phyloP scores from a whole-genome alignment of 37 sponge, comb jelly and placozoan genomes.

The Geodia barretti region DNA sequence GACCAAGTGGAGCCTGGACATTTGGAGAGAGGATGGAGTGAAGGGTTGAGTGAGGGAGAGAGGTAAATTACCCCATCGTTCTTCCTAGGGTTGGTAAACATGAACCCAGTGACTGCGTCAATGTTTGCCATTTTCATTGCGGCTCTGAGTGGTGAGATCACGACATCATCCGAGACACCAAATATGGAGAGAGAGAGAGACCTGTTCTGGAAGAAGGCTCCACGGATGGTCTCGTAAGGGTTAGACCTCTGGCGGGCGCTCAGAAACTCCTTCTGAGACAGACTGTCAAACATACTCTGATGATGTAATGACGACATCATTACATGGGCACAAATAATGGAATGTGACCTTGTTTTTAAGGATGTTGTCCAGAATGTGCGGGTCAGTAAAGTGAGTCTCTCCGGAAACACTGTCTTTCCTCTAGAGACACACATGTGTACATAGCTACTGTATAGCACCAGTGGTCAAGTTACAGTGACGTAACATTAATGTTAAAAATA shows the following conservation, averaged over 20 bases:
- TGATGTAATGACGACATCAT: not conserved
- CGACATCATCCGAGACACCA: slow-evolving; percentile 4
- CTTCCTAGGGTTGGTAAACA: slow-evolving; percentile 64
- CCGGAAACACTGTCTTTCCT: slow-evolving; percentile 70
- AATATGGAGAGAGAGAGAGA: slow-evolving; percentile 17
- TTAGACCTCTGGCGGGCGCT: slow-evolving; percentile 86
- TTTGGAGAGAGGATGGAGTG: not conserved
- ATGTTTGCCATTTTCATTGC: slow-evolving; percentile 99
- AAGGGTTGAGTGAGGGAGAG: not conserved
- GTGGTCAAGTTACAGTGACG: not conserved
- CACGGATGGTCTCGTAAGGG: slow-evolving; percentile 93
- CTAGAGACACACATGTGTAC: slow-evolving; percentile 28
- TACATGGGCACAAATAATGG: slow-evolving; percentile 7
- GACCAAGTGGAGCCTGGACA: slow-evolving; percentile 3
- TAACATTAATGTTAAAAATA: no score
- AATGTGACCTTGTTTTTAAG: slow-evolving; percentile 69
- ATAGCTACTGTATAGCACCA: not conserved
- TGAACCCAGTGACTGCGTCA: slow-evolving; percentile 88
- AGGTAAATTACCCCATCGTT: slow-evolving; percentile 23
- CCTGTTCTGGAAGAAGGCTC: slow-evolving; percentile 97
- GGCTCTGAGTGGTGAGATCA: slow-evolving; percentile 57
- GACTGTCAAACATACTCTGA: slow-evolving; percentile 79
- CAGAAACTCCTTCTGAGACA: slow-evolving; percentile 80
- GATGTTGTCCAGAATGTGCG: slow-evolving; percentile 50
- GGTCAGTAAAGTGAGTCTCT: slow-evolving; percentile 77